phyloP scores from a whole-genome alignment of 2,113 vertebrate species.

The Melierax canorus region DNA sequence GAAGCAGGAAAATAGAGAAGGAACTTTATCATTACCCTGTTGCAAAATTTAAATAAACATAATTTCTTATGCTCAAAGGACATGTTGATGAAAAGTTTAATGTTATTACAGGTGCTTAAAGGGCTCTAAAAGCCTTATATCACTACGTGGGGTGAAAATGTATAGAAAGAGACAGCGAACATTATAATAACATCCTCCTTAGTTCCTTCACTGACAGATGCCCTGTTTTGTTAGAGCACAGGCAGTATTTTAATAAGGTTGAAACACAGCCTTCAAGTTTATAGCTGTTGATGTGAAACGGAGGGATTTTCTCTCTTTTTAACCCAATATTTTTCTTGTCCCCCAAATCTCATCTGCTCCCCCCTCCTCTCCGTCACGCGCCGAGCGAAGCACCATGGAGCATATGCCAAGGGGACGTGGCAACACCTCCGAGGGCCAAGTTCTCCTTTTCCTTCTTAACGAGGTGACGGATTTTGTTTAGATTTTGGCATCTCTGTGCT shows the following conservation, averaged over 20 bases:
- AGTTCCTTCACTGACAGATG: conserved; percentile 39
- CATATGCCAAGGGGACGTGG: rapidly evolving
- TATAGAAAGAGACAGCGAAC: conserved; percentile 5
- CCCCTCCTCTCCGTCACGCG: rapidly evolving
- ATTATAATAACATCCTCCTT: conserved; percentile 35
- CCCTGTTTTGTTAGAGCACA: background rate
- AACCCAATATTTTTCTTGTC: background rate
- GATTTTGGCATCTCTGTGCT: background rate
- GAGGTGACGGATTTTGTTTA: background rate
- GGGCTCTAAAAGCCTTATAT: conserved; percentile 19
- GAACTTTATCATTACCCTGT: background rate
- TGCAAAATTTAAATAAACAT: conserved; percentile 27
- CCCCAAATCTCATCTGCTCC: background rate
- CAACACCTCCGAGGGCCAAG: background rate
- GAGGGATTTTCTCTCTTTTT: background rate
- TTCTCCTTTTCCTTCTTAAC: background rate
- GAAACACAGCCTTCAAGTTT: background rate
- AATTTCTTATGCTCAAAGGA: conserved; percentile 21
- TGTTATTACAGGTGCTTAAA: conserved; percentile 58
- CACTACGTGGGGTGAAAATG: background rate
- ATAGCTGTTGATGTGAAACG: background rate
- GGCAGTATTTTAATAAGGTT: background rate
- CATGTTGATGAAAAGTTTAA: conserved; percentile 21
- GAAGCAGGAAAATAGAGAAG: background rate
- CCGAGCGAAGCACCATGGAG: rapidly evolving